Base-by-base conservation (phyloP, 2,797 vertebrate genomes). In the Cynodonichthys magdalenae region DNA sequence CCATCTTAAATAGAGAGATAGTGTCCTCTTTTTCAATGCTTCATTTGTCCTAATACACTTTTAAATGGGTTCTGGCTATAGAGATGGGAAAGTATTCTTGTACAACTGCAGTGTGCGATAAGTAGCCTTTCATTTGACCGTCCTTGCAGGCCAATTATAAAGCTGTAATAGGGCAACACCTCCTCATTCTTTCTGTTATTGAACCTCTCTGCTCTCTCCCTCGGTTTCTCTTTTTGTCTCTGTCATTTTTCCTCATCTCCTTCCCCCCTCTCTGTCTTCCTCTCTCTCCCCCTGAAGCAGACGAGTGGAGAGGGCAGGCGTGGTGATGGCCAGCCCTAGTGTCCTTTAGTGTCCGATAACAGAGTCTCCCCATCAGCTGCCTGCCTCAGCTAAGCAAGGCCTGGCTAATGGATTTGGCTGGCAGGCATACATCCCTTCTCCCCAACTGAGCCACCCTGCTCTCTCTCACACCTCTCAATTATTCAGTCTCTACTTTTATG, bases 381-480 rank as follows among this genome's bases (percentile, higher is more conserved):
- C 82, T 82, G 75, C 82, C 77, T 87, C 81, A 45, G 80, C 87
- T 84, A 78, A 88, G 85, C 87, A 87, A 71, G 88, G 81, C 82
- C 87, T 79, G 80, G 83, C 91, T 94, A 94, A 94, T 93, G 93
- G 91, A 92, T 93, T 93, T 94, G 87, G 94, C 93, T 94, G 90
- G 90, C 89, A 93, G 93, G 93, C 92, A 93, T 91, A 91, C 79
- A 87, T 89, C 88, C 90, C 89, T 85, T 91, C 85, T 91, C 90
- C 87, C 86, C 86, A 86, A 75, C 85, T 83, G 86, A 83, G 74
- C 85, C 85, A 81, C 83, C 86, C 88, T 87, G 85, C 87, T 85
- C 88, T 89, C 85, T 85, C 71, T 79, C 85, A 90, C 92, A 94
- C 92, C 90, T 92, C 89, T 93, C 90, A 92, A 93, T 94, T 93